These are phyloP conservation scores for Turdus rufiventris DNA, from an alignment of 2,113 vertebrate genomes.

Conservation along the genomic window DNA sequence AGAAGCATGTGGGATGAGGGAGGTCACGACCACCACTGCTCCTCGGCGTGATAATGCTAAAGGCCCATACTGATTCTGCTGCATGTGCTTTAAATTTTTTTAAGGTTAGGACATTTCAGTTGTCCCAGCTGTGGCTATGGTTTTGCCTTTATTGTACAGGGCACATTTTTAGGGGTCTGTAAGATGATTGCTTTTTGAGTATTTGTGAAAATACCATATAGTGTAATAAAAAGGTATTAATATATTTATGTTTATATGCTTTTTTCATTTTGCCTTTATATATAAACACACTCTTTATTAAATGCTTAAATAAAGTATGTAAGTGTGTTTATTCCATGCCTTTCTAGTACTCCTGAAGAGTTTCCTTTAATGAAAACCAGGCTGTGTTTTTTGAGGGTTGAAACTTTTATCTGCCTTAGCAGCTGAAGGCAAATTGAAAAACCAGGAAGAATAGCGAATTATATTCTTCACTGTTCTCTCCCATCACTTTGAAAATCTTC, in stretches of 20 bases:
- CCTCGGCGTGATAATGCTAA: background rate
- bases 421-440: slow-evolving; percentile 8
- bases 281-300: background rate
- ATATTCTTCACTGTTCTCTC: background rate
- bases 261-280: background rate
- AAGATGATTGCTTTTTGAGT: background rate
- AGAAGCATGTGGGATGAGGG: background rate
- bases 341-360: background rate
- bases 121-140: background rate
- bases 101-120: background rate
- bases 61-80: background rate
- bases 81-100: background rate
- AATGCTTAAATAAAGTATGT: background rate
- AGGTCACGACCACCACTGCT: background rate
- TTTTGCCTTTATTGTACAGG: background rate
- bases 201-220: background rate
- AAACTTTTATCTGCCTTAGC: background rate
- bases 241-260: background rate
- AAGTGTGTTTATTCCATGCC: background rate
- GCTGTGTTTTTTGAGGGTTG: background rate
- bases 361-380: background rate
- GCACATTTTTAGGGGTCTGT: background rate
- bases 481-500: slow-evolving; percentile 22
- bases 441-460: background rate
- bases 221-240: background rate